Percentiles rank a stretch among this genome's conserved stretches.
Conservation (phyloP, 2,888 invertebrate genomes). For the Lathronympha strigana region DNA sequence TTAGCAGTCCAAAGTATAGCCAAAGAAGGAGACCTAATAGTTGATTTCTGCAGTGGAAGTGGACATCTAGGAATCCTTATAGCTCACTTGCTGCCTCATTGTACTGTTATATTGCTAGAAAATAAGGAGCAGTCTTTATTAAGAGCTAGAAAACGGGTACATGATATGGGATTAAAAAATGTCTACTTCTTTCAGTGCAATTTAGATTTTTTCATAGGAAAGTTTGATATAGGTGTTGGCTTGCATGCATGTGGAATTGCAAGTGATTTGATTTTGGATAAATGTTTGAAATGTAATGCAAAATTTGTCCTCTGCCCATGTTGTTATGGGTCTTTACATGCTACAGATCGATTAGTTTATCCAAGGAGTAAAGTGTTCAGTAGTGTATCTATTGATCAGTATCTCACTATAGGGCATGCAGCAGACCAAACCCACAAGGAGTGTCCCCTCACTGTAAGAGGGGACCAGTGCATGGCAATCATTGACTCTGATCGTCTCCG, state of each 20-base stretch:
- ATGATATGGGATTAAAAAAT: conserved; percentile 88
- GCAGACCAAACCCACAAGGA: conserved; percentile 96
- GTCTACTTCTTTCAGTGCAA: conserved; percentile 94
- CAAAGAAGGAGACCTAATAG: conserved; percentile 87
- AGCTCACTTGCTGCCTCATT: conserved; percentile 91
- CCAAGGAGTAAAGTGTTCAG: conserved; percentile 89
- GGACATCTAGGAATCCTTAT: conserved; percentile 96
- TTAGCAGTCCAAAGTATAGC: conserved; percentile 90
- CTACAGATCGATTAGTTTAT: conserved; percentile 91
- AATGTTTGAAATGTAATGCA: conserved; percentile 90
- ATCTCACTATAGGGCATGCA: conserved; percentile 92
- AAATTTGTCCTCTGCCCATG: conserved; percentile 96
- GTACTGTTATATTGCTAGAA: conserved; percentile 92
- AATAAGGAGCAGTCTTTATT: conserved; percentile 95
- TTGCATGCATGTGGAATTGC: conserved; percentile 98
- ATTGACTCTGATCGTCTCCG: conserved; percentile 94
- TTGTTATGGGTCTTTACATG: conserved; percentile 95
- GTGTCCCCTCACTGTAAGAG: conserved; percentile 88
- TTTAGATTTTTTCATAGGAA: conserved; percentile 92
- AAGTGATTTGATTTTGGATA: conserved; percentile 94
- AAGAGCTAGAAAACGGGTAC: conserved; percentile 89
- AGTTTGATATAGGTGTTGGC: conserved; percentile 93
- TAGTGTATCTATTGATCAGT: conserved; percentile 84
- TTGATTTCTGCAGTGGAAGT: conserved; percentile 97
- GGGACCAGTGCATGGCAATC: conserved; percentile 93